Conservation (phyloP, 2,888 invertebrate species). For the Microplitis deprimator region DNA sequence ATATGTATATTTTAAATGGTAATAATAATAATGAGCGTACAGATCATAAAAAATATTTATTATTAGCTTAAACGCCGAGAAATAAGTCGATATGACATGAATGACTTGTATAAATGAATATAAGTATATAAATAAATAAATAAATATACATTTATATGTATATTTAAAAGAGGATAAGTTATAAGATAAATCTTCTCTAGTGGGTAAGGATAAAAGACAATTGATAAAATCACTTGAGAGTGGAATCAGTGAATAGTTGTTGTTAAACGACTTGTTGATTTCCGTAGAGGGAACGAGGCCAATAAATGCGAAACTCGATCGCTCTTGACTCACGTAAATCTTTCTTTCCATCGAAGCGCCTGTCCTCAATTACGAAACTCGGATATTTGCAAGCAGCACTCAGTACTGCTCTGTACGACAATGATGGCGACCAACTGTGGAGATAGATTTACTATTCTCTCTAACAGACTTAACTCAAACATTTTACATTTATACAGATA, state of each 20-base stretch:
- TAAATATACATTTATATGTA: neutral
- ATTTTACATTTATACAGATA: neutral
- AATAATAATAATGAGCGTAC: neutral
- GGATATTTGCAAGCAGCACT: conserved; percentile 53
- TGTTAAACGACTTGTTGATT: conserved; percentile 37
- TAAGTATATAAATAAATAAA: neutral
- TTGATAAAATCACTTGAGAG: conserved; percentile 21
- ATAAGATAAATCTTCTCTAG: neutral
- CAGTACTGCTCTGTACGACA: conserved; percentile 38
- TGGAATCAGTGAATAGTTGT: conserved; percentile 7
- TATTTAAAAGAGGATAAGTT: neutral
- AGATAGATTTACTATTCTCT: neutral
- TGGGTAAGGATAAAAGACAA: conserved; percentile 10
- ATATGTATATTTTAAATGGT: neutral
- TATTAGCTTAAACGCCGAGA: neutral
- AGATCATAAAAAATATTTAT: neutral
- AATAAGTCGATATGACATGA: neutral
- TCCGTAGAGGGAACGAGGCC: conserved; percentile 41
- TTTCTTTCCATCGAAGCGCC: conserved; percentile 45
- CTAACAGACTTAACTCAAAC: neutral
- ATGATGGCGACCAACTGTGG: conserved; percentile 29
- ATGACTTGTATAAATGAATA: neutral
- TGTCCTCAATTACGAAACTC: conserved; percentile 54
- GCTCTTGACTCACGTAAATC: conserved; percentile 47
- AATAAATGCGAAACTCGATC: conserved; percentile 46